Base-by-base conservation (phyloP, 2,113 vertebrate species). In the Tinamus guttatus region DNA sequence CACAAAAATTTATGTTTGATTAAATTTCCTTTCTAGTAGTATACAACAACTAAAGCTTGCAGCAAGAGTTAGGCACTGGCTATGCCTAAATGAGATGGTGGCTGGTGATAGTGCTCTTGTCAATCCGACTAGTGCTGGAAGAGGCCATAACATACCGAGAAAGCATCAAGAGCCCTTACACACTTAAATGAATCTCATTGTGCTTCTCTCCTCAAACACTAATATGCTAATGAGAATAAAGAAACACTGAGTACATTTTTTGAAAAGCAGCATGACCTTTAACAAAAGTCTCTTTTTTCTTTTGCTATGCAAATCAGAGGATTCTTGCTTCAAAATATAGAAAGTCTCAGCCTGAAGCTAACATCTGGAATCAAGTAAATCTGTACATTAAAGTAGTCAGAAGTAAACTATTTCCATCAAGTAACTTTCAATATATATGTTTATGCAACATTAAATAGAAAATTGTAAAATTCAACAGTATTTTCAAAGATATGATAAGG, bases 261-360 rank as follows among this genome's bases (percentile, higher is more conserved):
- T 89, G 59, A 73, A 94, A 91, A 94, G 80, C 38, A 94, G 60
- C 41, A 38, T 93, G 86, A 94, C 75, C 56, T 95, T 96, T 95
- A 69, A 79, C 25, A 91, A 71, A 84, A 49, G 1, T 47, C 18
- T 52, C 34, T 5, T 79, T 93, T 85, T 56, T 34, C 28, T 89
- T 87, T 71, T 87, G 52, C 43, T 94, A 6, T n/a, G 52, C 25
- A 69, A 76, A 85, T 49, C 32, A 62, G 52, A 94, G 54, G 36
- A 20, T 13, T 89, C 67, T 43, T 90, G 38, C 45, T 95, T 82
- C 56, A 89, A 95, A 94, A 63, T 59, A 54, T 45, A 82, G 34
- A 54, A 78, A 78, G 51, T 79, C 11, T 58, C 40, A 90, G 60
- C 45, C 68, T 85, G 78, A 83, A 90, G 19, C 30, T 89, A 96